Evolutionary conservation across 2,113 vertebrate genomes (phyloP), one percentile per base, ranked within the genome.

Genomic region (Podarcis muralis): DNA sequence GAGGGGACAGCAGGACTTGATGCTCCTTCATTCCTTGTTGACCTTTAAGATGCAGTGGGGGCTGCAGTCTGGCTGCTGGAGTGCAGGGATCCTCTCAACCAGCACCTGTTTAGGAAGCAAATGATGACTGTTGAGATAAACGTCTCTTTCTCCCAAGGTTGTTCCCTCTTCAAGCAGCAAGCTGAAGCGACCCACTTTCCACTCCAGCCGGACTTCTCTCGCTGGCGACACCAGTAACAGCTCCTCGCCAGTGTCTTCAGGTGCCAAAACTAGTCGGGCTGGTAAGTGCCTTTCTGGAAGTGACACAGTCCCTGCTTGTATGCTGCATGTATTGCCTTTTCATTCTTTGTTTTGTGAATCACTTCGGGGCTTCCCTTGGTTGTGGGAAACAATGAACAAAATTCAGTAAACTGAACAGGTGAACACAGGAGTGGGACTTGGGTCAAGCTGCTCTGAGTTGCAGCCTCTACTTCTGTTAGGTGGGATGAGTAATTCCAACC

Each of bases 131-230:
- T 74, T n/a, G n/a, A 18, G 59, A 62, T 74, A 16, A 35, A 11
- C 66, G 0, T 23, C 32, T 93, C 7, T 95, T 95, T 93, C 89
- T 89, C 96, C 96, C 22, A 92, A 99, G 99, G 97, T 98, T 68
- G 94, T 97, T 1, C 97, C 98, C 6, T 90, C 97, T 0, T 86
- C 97, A 0, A 95, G 98, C 75, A 98, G 98, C 96, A 99, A 99
- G 92, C 96, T 99, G 91, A 99, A 99, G 94, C 96, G 99, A 83
- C 98, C 98, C 4, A 97, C 98, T 68, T 98, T 98, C 95, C 98
- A 99, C 97, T 99, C 99, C 35, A 99, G 98, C 90, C 94, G 99
- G 22, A 98, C 98, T 11, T 99, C 99, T 0, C 97, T 99, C 90
- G 97, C 98, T 4, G 99, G 99, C 37, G 99, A 99, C 92, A 98